Evolutionary conservation across 2,797 vertebrate species (phyloP).

Genomic region (Semaprochilodus insignis): DNA sequence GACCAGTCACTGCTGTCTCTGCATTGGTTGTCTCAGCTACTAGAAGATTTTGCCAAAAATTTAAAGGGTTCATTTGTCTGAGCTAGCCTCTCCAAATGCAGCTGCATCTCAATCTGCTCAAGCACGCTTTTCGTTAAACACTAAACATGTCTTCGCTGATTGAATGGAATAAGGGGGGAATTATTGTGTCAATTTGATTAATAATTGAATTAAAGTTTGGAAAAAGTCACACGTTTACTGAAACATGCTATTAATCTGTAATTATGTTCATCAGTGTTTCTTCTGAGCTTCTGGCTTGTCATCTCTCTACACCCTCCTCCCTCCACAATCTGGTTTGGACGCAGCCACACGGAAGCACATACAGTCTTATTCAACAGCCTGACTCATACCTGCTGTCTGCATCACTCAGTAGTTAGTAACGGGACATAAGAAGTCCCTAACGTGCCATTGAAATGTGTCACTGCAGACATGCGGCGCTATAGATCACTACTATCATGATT

Average conservation of each 20-base stretch:
- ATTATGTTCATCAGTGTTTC: not conserved
- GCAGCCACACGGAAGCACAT: not conserved
- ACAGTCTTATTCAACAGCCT: not conserved
- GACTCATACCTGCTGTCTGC: conserved; percentile 6
- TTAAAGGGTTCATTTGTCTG: too few relatives aligned
- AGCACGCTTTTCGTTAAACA: too few relatives aligned
- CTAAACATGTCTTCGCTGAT: too few relatives aligned
- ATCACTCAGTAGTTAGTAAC: not conserved
- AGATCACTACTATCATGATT: not conserved
- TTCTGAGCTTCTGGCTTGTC: not conserved
- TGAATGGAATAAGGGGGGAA: too few relatives aligned
- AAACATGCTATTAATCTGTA: not conserved
- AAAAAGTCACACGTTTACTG: not conserved
- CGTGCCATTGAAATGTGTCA: not conserved
- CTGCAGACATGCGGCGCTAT: not conserved
- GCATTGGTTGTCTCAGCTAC: too few relatives aligned
- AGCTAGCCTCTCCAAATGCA: too few relatives aligned
- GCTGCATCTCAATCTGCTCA: too few relatives aligned
- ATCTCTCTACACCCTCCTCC: not conserved
- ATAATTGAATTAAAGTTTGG: not conserved
- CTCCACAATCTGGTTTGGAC: not conserved
- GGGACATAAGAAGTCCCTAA: not conserved
- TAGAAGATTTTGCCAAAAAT: too few relatives aligned
- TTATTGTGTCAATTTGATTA: too few relatives aligned
- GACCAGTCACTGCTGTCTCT: too few relatives aligned